phyloP scores from a whole-genome alignment of 2,888 invertebrate genomes.

The Pollenia amentaria region DNA sequence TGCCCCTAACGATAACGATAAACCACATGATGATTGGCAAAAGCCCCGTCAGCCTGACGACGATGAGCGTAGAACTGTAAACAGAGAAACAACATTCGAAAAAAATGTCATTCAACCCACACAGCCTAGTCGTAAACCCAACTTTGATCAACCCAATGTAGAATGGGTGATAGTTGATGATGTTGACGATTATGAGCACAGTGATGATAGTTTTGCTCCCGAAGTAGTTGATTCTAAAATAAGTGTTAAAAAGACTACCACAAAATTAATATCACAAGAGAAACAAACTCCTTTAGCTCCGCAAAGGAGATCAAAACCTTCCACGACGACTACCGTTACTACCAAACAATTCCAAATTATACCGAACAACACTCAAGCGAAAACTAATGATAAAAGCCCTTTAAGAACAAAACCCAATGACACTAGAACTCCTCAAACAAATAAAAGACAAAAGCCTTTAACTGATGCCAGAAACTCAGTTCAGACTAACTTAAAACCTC shows the following conservation, averaged over 20 bases:
- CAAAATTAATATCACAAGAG: conserved; percentile 63
- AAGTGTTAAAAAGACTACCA: conserved; percentile 43
- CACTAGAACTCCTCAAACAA: conserved; percentile 5
- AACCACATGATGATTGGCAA: conserved; percentile 65
- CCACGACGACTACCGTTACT: conserved; percentile 32
- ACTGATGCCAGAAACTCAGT: conserved; percentile 18
- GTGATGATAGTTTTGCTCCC: conserved; percentile 25
- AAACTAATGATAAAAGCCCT: conserved; percentile 37
- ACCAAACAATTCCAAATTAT: conserved; percentile 10
- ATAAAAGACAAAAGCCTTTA: conserved; percentile 44
- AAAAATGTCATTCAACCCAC: conserved; percentile 48
- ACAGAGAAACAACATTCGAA: conserved; percentile 79
- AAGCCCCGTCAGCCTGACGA: conserved; percentile 73
- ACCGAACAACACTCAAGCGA: background rate
- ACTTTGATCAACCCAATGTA: conserved; percentile 33
- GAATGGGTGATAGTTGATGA: conserved; percentile 61
- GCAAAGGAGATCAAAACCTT: conserved; percentile 5
- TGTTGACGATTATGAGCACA: conserved; percentile 29
- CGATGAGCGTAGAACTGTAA: conserved; percentile 77
- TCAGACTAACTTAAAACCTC: background rate
- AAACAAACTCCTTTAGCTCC: conserved; percentile 31
- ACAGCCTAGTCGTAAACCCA: conserved; percentile 34
- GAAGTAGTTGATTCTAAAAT: conserved; percentile 57
- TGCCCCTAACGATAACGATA: conserved; percentile 58
- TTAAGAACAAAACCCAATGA: conserved; percentile 37